A percentile compares a stretch with the other conserved stretches of the same genome.
Conservation (phyloP, 2,113 vertebrate species). For the Struthidea cinerea region DNA sequence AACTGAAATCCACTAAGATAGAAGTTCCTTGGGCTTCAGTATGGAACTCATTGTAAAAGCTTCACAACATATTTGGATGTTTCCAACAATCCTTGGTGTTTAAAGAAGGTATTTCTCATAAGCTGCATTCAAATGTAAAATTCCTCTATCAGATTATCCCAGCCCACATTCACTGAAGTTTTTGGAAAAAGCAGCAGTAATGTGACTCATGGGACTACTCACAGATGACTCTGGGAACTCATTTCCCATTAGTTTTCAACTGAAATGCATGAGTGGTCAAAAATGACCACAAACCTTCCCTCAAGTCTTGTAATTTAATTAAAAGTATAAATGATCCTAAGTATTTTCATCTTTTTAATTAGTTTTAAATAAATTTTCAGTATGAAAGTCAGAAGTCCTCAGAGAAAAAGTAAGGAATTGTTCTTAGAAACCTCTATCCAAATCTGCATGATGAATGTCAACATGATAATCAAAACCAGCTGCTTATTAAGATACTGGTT, state of each 20-base stretch:
- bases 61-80: background rate
- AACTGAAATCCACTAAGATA: background rate
- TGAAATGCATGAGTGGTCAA: background rate
- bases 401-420: background rate
- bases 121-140: background rate
- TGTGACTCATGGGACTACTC: background rate
- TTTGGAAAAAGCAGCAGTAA: background rate
- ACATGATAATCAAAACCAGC: background rate
- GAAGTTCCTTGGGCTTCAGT: background rate
- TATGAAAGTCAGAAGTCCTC: background rate
- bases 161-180: background rate
- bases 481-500: background rate
- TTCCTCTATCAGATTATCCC: background rate
- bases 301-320: conserved; percentile 29
- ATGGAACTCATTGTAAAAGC: background rate
- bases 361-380: conserved; percentile 38
- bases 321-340: conserved; percentile 1
- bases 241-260: background rate
- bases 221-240: background rate
- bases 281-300: conserved; percentile 44
- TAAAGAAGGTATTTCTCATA: background rate
- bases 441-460: background rate
- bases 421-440: background rate
- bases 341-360: conserved; percentile 18
- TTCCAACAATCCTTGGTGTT: background rate